phyloP scores from a whole-genome alignment of 2,888 invertebrate genomes.

The Neoscelio sp. region DNA sequence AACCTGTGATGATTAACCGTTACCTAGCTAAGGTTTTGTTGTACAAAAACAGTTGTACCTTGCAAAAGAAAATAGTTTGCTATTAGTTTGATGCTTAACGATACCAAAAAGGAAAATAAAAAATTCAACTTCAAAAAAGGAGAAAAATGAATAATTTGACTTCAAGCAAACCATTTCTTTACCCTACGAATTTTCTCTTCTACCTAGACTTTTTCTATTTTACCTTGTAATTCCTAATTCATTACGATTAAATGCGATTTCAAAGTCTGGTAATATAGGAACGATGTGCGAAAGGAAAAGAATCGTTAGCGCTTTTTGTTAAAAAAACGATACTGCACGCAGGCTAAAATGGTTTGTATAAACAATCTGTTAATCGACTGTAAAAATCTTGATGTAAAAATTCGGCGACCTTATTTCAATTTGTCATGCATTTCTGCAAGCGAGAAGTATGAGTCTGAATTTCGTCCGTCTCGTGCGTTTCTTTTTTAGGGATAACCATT shows the following conservation, averaged over 20 bases:
- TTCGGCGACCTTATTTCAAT: conserved; percentile 27
- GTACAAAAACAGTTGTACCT: conserved; percentile 71
- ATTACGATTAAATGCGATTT: conserved; percentile 30
- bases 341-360: conserved; percentile 53
- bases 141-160: no score
- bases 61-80: conserved; percentile 43
- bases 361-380: conserved; percentile 35
- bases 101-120: conserved; percentile 15
- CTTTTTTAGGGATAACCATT: conserved; percentile 31
- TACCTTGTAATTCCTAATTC: no score
- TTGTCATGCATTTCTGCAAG: conserved; percentile 52
- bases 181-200: no score
- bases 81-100: conserved; percentile 30
- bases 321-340: conserved; percentile 51
- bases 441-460: conserved; percentile 53
- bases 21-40: conserved; percentile 70
- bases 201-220: no score
- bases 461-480: conserved; percentile 51
- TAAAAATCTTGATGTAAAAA: conserved; percentile 18
- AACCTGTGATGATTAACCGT: conserved; percentile 76
- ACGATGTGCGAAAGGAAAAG: conserved; percentile 4
- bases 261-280: conserved; percentile 42
- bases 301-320: conserved; percentile 18
- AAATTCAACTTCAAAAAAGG: no score
- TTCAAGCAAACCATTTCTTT: no score